These are phyloP conservation scores for Hafferia zeledoni DNA, from an alignment of 2,797 vertebrate genomes.

Conservation along the genomic window DNA sequence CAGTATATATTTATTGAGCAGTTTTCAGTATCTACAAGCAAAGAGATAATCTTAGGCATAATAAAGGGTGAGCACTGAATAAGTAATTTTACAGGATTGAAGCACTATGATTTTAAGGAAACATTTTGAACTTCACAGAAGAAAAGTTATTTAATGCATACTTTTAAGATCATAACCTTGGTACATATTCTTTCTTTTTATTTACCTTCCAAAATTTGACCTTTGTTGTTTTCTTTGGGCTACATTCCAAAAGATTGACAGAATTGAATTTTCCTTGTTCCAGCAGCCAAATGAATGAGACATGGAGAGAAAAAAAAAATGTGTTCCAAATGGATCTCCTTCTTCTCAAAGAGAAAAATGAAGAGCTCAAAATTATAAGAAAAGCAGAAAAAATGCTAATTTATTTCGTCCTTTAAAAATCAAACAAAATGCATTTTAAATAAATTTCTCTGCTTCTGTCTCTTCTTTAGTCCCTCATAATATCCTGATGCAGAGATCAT, in stretches of 20 bases:
- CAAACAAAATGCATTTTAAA: not conserved
- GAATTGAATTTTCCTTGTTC: not conserved
- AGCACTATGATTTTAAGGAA: not conserved
- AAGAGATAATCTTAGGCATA: not conserved
- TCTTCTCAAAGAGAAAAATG: not conserved
- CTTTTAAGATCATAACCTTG: not conserved
- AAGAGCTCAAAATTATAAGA: not conserved
- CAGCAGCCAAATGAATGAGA: not conserved
- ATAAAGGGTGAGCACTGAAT: not conserved
- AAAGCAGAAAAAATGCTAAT: not conserved
- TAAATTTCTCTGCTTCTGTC: not conserved
- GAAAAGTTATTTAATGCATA: not conserved
- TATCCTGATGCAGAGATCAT: not conserved
- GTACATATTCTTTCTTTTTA: not conserved
- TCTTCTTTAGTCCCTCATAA: not conserved
- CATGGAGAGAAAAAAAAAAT: not conserved
- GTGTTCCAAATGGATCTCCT: not conserved
- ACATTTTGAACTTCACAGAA: not conserved
- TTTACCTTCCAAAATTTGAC: conserved; percentile 31
- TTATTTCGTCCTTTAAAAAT: not conserved
- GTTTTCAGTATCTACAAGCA: not conserved
- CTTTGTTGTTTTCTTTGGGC: conserved; percentile 32
- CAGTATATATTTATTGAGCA: not conserved
- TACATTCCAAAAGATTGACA: conserved; percentile 24
- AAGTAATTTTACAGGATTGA: not conserved